Conservation (phyloP, 2,797 vertebrate genomes). For the Phataginus tricuspis region DNA sequence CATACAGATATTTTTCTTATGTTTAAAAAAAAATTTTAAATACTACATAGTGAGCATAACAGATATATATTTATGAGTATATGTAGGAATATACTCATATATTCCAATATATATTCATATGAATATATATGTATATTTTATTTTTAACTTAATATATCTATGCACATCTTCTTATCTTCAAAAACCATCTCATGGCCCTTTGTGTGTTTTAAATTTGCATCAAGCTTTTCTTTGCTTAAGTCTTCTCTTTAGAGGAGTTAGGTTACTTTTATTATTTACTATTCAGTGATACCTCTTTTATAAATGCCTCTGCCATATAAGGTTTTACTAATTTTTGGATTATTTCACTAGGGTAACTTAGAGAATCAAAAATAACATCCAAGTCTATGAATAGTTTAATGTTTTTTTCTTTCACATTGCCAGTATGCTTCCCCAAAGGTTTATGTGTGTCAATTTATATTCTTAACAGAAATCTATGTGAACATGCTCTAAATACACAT, state of each 20-base stretch:
- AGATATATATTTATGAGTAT: background rate
- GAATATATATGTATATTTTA: background rate
- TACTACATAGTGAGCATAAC: background rate
- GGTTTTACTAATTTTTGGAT: background rate
- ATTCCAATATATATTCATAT: background rate
- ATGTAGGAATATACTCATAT: background rate
- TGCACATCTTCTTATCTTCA: background rate
- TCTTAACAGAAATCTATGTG: background rate
- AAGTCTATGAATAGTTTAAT: background rate
- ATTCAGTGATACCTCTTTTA: background rate
- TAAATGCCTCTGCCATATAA: background rate
- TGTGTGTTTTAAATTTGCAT: background rate
- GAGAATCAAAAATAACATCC: background rate
- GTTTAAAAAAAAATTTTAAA: background rate
- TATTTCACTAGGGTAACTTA: background rate
- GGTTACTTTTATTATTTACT: background rate
- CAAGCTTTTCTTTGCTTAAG: background rate
- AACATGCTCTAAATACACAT: background rate
- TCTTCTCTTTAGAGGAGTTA: background rate
- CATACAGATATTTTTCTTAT: background rate
- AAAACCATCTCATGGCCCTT: background rate
- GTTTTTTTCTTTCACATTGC: background rate
- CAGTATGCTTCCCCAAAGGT: background rate
- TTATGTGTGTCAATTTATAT: background rate
- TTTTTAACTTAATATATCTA: background rate